Percentiles rank a stretch among this genome's conserved stretches.
These are phyloP conservation scores for Diprion similis DNA, from an alignment of 1,140 invertebrate genomes.

Conservation along the genomic window DNA sequence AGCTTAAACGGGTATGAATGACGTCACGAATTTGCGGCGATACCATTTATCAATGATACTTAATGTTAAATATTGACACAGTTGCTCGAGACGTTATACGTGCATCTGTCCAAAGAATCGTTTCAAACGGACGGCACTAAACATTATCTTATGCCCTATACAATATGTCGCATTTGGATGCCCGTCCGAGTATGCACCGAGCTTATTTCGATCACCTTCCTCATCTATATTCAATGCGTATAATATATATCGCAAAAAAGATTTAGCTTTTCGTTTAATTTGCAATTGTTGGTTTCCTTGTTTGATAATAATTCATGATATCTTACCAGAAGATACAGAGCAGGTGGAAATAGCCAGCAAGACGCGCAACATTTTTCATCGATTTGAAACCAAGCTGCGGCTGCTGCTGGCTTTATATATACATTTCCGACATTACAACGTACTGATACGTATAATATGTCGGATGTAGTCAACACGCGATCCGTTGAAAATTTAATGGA, in stretches of 20 bases:
- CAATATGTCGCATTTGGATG: not conserved
- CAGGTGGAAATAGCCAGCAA: not conserved
- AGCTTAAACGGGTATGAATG: not conserved
- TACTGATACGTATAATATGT: not conserved
- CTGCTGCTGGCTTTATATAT: not conserved
- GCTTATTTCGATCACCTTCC: not conserved
- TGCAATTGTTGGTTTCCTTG: too few species aligned
- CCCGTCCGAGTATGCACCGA: not conserved
- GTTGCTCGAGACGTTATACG: not conserved
- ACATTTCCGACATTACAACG: not conserved
- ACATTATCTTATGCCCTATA: not conserved
- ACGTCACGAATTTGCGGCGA: not conserved
- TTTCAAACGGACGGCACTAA: not conserved
- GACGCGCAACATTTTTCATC: not conserved
- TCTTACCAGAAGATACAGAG: slow-evolving; percentile 6
- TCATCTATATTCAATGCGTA: not conserved
- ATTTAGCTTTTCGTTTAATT: too few species aligned
- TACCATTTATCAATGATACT: not conserved
- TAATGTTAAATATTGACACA: slow-evolving; percentile 10
- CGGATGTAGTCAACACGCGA: not conserved
- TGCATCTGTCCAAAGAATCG: slow-evolving; percentile 14
- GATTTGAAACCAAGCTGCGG: not conserved
- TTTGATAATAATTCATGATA: not conserved
- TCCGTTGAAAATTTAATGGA: slow-evolving; percentile 5
- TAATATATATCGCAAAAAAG: too few species aligned